Conservation (phyloP, 2,113 vertebrate species). For the Bubo blakistoni region DNA sequence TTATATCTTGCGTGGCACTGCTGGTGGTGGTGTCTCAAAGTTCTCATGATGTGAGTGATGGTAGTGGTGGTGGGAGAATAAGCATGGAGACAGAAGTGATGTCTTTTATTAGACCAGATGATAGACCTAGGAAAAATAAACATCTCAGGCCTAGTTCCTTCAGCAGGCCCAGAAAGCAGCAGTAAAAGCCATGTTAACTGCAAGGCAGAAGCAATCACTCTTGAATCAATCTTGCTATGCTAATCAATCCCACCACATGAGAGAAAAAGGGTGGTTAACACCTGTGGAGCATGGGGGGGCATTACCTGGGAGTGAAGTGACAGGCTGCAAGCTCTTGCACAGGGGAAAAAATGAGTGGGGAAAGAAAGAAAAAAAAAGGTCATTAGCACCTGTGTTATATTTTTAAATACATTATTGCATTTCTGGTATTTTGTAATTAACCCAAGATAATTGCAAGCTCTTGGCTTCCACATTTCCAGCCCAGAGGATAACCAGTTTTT, state of each 20-base stretch:
- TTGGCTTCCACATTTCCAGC: constrained; percentile 49
- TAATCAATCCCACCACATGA: constrained; percentile 12
- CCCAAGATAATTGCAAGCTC: constrained; percentile 18
- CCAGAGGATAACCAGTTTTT: constrained; percentile 54
- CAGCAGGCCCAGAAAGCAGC: not conserved
- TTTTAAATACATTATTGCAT: constrained; percentile 51
- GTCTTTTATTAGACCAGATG: not conserved
- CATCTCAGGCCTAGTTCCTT: not conserved
- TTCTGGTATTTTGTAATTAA: constrained; percentile 63
- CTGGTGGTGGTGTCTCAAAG: not conserved
- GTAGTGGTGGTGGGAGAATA: not conserved
- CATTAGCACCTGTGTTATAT: constrained; percentile 41
- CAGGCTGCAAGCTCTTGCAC: not conserved
- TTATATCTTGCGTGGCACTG: not conserved
- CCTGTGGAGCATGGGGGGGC: not conserved
- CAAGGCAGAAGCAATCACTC: not conserved
- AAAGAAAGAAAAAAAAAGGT: not conserved
- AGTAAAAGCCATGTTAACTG: not conserved
- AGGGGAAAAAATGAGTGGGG: not conserved
- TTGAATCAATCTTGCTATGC: not conserved
- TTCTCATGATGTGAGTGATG: rapidly evolving
- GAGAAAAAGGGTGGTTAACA: constrained; percentile 4
- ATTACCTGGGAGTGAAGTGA: not conserved
- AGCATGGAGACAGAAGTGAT: not conserved
- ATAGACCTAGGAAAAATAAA: not conserved